These are phyloP conservation scores for Anthopleura sola DNA, from an alignment of 64 coral and sea anemone species.

Conservation along the genomic window DNA sequence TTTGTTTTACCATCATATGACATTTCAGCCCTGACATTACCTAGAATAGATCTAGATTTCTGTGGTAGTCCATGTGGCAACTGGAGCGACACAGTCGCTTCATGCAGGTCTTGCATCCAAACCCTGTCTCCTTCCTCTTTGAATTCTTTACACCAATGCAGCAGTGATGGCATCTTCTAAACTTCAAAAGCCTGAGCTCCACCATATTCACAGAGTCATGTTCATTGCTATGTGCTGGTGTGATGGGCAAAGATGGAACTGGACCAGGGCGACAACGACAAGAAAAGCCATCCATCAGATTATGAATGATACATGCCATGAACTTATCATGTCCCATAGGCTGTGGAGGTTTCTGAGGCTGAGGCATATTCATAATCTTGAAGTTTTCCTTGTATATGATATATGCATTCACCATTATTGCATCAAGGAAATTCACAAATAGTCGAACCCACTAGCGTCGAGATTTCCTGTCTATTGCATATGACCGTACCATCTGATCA, in stretches of 20 bases:
- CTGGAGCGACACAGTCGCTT: constrained; percentile 5
- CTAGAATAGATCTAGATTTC: constrained; percentile 19
- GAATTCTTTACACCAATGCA: constrained; percentile 34
- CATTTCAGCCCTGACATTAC: constrained; percentile 6
- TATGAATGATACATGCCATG: constrained; percentile 41
- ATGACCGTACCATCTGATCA: constrained; percentile 21
- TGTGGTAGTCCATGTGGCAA: constrained; percentile 32
- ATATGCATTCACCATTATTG: constrained; percentile 47
- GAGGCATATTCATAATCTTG: constrained; percentile 33
- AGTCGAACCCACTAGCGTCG: constrained; percentile 16
- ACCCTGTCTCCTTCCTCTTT: constrained; percentile 24
- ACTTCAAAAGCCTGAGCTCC: constrained; percentile 23
- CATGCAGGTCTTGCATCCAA: constrained; percentile 22
- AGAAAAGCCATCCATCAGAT: constrained; percentile 39
- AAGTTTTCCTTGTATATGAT: constrained; percentile 41
- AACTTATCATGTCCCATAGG: constrained; percentile 27
- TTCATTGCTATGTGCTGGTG: constrained; percentile 24
- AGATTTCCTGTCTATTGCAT: constrained; percentile 25
- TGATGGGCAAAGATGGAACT: constrained; percentile 14
- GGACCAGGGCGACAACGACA: constrained; percentile 16
- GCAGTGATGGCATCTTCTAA: constrained; percentile 26
- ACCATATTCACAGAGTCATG: constrained; percentile 30
- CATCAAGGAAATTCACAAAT: constrained; percentile 42
- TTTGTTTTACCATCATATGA: too few relatives aligned
- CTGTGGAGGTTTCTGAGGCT: constrained; percentile 18